phyloP scores from a whole-genome alignment of 1,140 invertebrate species.

The Stenopsyche tienmushanensis region DNA sequence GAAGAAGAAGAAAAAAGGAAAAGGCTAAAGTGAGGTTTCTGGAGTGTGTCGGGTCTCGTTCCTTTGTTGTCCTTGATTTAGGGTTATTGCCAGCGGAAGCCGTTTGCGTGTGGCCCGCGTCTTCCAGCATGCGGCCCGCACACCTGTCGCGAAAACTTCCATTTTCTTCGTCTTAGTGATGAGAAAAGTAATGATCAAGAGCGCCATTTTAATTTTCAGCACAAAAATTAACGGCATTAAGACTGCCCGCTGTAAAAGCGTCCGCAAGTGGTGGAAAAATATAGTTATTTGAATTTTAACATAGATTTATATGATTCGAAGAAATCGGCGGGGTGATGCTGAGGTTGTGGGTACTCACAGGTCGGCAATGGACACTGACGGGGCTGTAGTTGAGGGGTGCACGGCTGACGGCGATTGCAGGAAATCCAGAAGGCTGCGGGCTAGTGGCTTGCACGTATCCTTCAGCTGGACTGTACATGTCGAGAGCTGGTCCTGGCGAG shows the following conservation, averaged over 20 bases:
- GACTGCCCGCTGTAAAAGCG: too few relatives aligned
- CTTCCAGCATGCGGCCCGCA: not conserved
- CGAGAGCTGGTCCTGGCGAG: conserved; percentile 82
- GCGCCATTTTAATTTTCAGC: not conserved
- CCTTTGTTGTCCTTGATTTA: conserved; percentile 56
- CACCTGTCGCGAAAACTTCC: not conserved
- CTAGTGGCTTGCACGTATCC: conserved; percentile 91
- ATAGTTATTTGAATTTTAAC: too few relatives aligned
- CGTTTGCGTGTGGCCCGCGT: conserved; percentile 35
- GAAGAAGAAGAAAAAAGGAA: not conserved
- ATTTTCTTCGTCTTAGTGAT: not conserved
- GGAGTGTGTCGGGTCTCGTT: conserved; percentile 45
- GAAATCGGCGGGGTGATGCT: too few relatives aligned
- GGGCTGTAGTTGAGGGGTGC: conserved; percentile 87
- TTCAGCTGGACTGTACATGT: conserved; percentile 84
- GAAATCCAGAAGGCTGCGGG: conserved; percentile 87
- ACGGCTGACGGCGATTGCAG: conserved; percentile 85
- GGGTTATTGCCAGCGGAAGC: conserved; percentile 50
- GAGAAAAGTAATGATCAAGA: not conserved
- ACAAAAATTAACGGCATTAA: too few relatives aligned
- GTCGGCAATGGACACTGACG: conserved; percentile 61
- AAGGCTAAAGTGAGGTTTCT: conserved; percentile 23
- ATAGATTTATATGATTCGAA: too few relatives aligned
- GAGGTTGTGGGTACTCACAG: conserved; percentile 33
- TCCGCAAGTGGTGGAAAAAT: too few relatives aligned